phyloP scores from a whole-genome alignment of 2,888 invertebrate genomes.

The Pimpla rufipes region DNA sequence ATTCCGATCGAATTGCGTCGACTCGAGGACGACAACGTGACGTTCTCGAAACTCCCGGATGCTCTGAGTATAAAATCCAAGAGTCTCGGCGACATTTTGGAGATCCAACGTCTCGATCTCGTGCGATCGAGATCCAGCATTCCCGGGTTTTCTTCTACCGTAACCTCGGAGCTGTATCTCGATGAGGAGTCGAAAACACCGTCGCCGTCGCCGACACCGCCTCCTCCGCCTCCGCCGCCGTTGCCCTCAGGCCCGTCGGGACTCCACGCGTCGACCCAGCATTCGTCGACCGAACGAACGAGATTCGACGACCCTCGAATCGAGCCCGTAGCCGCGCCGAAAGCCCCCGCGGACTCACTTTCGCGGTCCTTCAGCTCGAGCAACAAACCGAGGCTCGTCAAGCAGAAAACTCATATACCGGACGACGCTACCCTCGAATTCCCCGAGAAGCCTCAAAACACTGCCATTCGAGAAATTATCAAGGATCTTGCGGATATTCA shows the following conservation, averaged over 20 bases:
- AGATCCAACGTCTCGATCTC: conserved; percentile 90
- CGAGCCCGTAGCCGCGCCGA: neutral
- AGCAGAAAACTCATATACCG: conserved; percentile 94
- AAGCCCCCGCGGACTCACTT: conserved; percentile 48
- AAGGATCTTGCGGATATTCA: conserved; percentile 87
- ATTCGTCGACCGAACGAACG: neutral
- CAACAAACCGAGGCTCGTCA: conserved; percentile 90
- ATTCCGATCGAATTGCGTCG: conserved; percentile 95
- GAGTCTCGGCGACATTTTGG: conserved; percentile 93
- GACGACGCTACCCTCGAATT: conserved; percentile 85
- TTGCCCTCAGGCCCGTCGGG: neutral
- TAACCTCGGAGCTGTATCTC: conserved; percentile 77
- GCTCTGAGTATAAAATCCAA: conserved; percentile 90
- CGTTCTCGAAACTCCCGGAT: conserved; percentile 71
- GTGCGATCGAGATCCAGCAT: conserved; percentile 92
- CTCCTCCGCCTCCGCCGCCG: conserved; percentile 1
- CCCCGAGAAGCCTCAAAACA: conserved; percentile 78
- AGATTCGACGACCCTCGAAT: conserved; percentile 11
- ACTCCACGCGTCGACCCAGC: neutral
- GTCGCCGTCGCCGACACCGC: conserved; percentile 57
- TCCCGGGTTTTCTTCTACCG: conserved; percentile 87
- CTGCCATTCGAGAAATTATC: conserved; percentile 89
- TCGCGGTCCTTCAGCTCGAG: conserved; percentile 58
- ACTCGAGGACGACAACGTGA: conserved; percentile 88
- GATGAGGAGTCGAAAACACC: conserved; percentile 73